Evolutionary conservation across 2,113 vertebrate species (phyloP).

Genomic region (Pygoscelis adeliae): DNA sequence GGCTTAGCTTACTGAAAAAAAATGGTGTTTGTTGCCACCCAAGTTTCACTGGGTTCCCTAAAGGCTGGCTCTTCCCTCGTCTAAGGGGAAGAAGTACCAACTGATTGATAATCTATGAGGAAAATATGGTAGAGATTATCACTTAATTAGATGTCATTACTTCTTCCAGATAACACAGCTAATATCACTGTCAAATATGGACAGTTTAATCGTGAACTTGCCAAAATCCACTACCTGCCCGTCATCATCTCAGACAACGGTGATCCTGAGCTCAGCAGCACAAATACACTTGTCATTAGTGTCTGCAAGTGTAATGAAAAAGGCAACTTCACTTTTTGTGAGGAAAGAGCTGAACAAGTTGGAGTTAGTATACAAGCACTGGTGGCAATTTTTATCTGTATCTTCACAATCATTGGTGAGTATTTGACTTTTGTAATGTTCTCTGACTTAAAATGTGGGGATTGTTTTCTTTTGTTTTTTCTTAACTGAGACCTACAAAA

Average conservation of each 20-base stretch:
- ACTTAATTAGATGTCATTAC: background rate
- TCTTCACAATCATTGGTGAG: constrained; percentile 89
- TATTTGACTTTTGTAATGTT: background rate
- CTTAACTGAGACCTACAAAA: background rate
- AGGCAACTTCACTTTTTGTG: constrained; percentile 80
- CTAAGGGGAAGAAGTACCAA: background rate
- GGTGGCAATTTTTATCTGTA: constrained; percentile 84
- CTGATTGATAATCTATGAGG: background rate
- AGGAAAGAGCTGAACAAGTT: constrained; percentile 58
- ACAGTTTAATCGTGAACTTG: constrained; percentile 83
- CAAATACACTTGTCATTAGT: constrained; percentile 76
- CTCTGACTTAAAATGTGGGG: background rate
- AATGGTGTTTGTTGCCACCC: background rate
- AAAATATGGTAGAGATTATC: background rate
- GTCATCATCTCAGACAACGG: constrained; percentile 88
- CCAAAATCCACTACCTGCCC: constrained; percentile 81
- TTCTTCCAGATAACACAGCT: constrained; percentile 86
- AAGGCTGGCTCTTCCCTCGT: background rate
- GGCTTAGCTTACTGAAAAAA: background rate
- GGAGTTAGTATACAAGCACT: constrained; percentile 86
- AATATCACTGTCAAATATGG: constrained; percentile 84
- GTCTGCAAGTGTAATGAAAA: constrained; percentile 84
- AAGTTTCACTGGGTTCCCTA: background rate
- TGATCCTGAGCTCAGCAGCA: constrained; percentile 76
- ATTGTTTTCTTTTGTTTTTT: background rate